phyloP scores from a whole-genome alignment of 2,113 vertebrate genomes.

The Turnix velox region DNA sequence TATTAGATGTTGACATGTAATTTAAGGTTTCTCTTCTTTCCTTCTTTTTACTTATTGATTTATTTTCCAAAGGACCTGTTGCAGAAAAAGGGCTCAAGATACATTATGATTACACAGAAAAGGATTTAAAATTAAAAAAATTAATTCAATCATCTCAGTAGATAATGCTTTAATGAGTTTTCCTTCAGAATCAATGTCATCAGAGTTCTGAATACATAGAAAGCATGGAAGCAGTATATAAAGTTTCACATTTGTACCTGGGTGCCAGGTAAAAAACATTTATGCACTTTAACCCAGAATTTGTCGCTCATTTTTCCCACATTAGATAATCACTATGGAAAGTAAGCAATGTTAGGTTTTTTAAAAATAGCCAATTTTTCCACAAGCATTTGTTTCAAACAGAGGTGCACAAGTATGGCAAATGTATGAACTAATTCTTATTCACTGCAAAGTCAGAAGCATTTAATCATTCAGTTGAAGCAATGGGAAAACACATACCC shows the following conservation, averaged over 20 bases:
- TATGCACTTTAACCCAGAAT: background rate
- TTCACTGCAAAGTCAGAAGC: background rate
- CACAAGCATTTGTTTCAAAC: background rate
- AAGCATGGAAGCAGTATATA: background rate
- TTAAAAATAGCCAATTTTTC: background rate
- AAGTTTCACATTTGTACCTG: background rate
- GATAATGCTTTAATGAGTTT: constrained; percentile 15
- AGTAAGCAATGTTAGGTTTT: background rate
- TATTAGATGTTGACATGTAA: background rate
- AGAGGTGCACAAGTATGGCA: background rate
- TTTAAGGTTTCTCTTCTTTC: background rate
- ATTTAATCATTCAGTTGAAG: background rate
- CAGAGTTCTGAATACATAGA: background rate
- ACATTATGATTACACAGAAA: background rate
- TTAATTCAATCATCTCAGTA: background rate
- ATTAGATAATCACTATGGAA: background rate
- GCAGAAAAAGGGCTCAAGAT: constrained; percentile 6
- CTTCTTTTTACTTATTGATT: background rate
- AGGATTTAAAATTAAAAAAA: background rate
- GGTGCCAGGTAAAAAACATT: background rate
- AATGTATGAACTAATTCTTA: background rate
- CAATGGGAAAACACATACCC: background rate
- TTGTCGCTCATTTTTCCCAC: background rate
- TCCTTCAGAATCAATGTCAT: background rate
- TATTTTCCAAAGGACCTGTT: constrained; percentile 28